Percentiles rank a stretch among this genome's conserved stretches.
phyloP scores from a whole-genome alignment of 2,888 invertebrate genomes.

The Idaea aversata region DNA sequence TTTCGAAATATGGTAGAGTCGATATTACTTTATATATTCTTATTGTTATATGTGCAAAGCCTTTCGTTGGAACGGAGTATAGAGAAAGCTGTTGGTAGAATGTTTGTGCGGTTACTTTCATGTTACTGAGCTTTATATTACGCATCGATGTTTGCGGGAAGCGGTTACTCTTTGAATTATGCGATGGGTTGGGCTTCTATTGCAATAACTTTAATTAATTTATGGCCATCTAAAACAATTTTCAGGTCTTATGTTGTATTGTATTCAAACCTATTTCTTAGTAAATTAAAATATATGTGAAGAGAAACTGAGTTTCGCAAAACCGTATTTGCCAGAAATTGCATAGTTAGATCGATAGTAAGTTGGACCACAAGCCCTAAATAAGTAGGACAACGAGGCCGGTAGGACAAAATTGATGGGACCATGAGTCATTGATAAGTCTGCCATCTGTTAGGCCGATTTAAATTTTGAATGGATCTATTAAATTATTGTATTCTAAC shows the following conservation, averaged over 20 bases:
- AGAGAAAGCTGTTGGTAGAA: constrained; percentile 57
- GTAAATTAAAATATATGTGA: constrained; percentile 20
- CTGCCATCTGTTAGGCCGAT: background rate
- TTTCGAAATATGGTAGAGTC: background rate
- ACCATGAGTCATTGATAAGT: background rate
- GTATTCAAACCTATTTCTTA: no score
- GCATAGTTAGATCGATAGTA: constrained; percentile 4
- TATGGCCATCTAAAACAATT: no score
- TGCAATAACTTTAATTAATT: constrained; percentile 9
- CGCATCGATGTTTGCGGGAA: constrained; percentile 10
- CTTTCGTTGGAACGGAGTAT: constrained; percentile 6
- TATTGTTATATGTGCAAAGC: background rate
- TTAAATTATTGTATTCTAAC: background rate
- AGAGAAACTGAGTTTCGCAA: constrained; percentile 28
- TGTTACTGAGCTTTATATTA: constrained; percentile 51
- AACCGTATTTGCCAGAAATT: constrained; percentile 23
- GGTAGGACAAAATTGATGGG: no score
- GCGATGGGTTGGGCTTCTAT: constrained; percentile 4
- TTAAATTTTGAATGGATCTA: background rate
- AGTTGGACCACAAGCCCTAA: no score
- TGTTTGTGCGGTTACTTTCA: constrained; percentile 56
- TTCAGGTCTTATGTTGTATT: no score
- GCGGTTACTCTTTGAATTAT: constrained; percentile 22
- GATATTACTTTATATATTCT: background rate
- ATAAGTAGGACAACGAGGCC: no score